A percentile compares a stretch with the other conserved stretches of the same genome.
These are phyloP conservation scores for Scaptomyza pallida DNA, from an alignment of 1,140 invertebrate species.

Conservation along the genomic window DNA sequence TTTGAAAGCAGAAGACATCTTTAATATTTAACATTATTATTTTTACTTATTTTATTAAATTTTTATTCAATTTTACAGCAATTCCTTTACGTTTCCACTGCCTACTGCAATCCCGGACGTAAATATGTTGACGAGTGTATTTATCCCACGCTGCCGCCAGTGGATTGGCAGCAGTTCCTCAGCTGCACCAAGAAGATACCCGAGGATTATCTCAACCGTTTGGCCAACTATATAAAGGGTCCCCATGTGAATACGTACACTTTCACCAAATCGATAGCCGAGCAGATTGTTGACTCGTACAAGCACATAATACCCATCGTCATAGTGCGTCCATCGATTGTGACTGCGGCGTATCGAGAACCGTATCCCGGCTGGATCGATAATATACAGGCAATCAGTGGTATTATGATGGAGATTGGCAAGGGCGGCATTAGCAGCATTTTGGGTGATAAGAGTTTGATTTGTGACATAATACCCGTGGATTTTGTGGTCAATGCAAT, in stretches of 20 bases:
- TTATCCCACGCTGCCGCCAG: slow-evolving; percentile 87
- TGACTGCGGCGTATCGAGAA: slow-evolving; percentile 90
- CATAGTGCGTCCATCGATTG: slow-evolving; percentile 96
- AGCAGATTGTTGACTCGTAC: slow-evolving; percentile 89
- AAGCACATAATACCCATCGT: slow-evolving; percentile 89
- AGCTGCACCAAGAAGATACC: slow-evolving; percentile 86
- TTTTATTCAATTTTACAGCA: slow-evolving; percentile 85
- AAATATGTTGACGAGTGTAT: slow-evolving; percentile 89
- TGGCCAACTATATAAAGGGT: slow-evolving; percentile 86
- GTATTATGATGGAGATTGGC: slow-evolving; percentile 92
- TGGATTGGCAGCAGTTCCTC: slow-evolving; percentile 87
- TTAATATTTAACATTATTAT: too few species aligned
- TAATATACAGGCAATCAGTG: slow-evolving; percentile 93
- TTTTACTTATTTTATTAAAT: neutral
- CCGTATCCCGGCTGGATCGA: slow-evolving; percentile 96
- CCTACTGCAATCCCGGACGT: slow-evolving; percentile 93
- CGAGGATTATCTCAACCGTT: slow-evolving; percentile 86
- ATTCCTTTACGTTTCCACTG: slow-evolving; percentile 94
- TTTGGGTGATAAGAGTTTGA: slow-evolving; percentile 88
- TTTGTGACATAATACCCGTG: slow-evolving; percentile 95
- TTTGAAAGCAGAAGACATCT: too few species aligned
- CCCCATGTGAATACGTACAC: slow-evolving; percentile 95
- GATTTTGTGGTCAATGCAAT: slow-evolving; percentile 95
- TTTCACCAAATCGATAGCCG: slow-evolving; percentile 93
- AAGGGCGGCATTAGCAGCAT: slow-evolving; percentile 94